Conservation (phyloP, 2,888 invertebrate genomes). For the Drosophila barbarae region DNA sequence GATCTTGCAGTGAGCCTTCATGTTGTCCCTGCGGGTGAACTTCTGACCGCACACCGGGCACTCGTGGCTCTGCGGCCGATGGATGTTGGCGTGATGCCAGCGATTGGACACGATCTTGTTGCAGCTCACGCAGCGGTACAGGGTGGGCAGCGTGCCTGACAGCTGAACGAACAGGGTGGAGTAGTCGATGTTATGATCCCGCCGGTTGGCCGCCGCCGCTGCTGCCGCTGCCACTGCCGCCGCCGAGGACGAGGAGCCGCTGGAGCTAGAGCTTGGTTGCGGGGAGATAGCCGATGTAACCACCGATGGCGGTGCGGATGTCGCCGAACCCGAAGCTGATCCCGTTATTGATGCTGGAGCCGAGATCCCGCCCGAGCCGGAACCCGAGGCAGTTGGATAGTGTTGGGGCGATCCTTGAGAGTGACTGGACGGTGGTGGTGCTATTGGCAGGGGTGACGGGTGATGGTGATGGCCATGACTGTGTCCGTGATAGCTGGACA, state of each 20-base stretch:
- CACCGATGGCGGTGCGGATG: slow-evolving; percentile 26
- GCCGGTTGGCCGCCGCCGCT: slow-evolving; percentile 77
- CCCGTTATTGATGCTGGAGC: slow-evolving; percentile 11
- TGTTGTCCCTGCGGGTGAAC: slow-evolving; percentile 84
- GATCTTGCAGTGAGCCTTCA: slow-evolving; percentile 83
- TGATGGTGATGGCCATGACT: slow-evolving; percentile 22
- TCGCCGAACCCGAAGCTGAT: slow-evolving; percentile 37
- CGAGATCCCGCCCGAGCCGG: slow-evolving; percentile 15
- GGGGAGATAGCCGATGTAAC: slow-evolving; percentile 49
- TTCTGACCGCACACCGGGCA: slow-evolving; percentile 83
- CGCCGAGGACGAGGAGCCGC: slow-evolving; percentile 52
- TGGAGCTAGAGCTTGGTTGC: slow-evolving; percentile 58
- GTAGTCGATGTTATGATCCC: slow-evolving; percentile 80
- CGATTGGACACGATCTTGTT: slow-evolving; percentile 83
- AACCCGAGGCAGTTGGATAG: slow-evolving; percentile 47
- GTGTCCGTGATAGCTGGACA: slow-evolving; percentile 44
- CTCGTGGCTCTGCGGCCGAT: slow-evolving; percentile 82
- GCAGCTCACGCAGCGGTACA: slow-evolving; percentile 83
- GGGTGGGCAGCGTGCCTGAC: slow-evolving; percentile 79
- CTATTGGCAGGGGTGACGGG: slow-evolving; percentile 6
- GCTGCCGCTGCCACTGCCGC: slow-evolving; percentile 69
- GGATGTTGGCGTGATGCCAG: slow-evolving; percentile 84
- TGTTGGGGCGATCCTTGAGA: slow-evolving; percentile 50
- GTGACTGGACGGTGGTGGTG: slow-evolving; percentile 26
- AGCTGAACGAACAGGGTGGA: slow-evolving; percentile 79